Base-by-base conservation (phyloP, 2,797 vertebrate genomes). In the Coilia nasus region DNA sequence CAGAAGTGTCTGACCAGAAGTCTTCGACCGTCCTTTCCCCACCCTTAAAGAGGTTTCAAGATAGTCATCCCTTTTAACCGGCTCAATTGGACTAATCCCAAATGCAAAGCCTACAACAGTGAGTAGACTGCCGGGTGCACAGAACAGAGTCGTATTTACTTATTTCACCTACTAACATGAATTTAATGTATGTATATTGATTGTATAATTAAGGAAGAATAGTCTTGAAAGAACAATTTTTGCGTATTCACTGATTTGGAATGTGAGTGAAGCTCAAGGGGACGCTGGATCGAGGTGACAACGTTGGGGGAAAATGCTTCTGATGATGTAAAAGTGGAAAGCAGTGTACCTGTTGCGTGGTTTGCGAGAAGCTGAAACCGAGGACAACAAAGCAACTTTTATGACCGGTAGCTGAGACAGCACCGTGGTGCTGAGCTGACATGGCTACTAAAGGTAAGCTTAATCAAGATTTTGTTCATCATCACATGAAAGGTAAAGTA, bases 1-100 rank as follows among this genome's bases (percentile, higher is more conserved):
- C 31, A 19, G 71, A 44, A 44, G 17, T 78, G 9, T 3, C 28
- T 41, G 2, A 85, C 56, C 71, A 57, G 67, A 60, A 67, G 6
- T 54, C 15, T 84, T 31, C 35, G 35, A 44, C 31, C 83, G 50
- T 82, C 64, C 31, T 81, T 81, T 81, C 81, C 56, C 86, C 88
- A 57, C 86, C 71, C 75, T 83, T 81, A 50, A 64, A 82, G 59
- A 84, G 86, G 84, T 87, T 87, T 86, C 83, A 87, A 75, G 59
- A 75, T 67, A 35, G 67, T 87, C 83, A 86, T 85, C 84, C 57
- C 83, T 17, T 56, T 86, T 88, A 90, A 90, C 86, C 83, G 86
- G 90, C 90, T 90, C 88, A 89, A 35, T 67, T 28, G 17, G 57
- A 50, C 83, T 90, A 86, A 90, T 88, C 88, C 86, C 47, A 60